Conservation (phyloP, 2,888 invertebrate genomes). For the Rambutsinella grinnellia region DNA sequence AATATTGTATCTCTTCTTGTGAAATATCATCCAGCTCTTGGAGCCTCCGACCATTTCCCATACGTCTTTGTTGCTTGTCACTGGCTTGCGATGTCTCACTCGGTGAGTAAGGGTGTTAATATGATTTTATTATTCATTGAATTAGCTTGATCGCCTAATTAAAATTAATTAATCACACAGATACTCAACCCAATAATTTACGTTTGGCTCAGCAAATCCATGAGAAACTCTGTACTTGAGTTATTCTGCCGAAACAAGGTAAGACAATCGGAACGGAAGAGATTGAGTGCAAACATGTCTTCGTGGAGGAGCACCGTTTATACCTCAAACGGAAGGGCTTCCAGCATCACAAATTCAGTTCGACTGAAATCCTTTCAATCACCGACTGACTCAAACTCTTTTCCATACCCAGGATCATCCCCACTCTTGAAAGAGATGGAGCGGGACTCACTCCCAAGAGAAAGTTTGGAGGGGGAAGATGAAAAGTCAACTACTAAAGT, state of each 20-base stretch:
- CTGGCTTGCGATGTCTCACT: constrained; percentile 68
- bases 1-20: constrained; percentile 60
- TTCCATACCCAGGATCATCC: background rate
- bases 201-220: constrained; percentile 68
- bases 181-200: constrained; percentile 68
- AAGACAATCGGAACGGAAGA: constrained; percentile 1
- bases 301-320: constrained; percentile 28
- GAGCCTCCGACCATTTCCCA: constrained; percentile 58
- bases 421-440: background rate
- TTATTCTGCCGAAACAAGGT: constrained; percentile 21
- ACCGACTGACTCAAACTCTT: background rate
- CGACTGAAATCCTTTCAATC: background rate
- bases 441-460: too few species aligned
- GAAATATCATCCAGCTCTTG: constrained; percentile 27
- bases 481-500: too few species aligned
- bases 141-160: too few species aligned
- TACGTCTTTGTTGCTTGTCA: constrained; percentile 67
- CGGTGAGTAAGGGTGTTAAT: too few species aligned
- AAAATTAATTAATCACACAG: too few species aligned
- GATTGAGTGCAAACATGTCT: constrained; percentile 9
- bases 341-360: background rate
- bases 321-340: constrained; percentile 15
- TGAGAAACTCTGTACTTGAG: constrained; percentile 25
- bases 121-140: too few species aligned
- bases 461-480: too few species aligned